A percentile compares a stretch with the other conserved stretches of the same genome.
phyloP scores from a whole-genome alignment of 2,888 invertebrate species.

The Rambutsinella grinnellia region DNA sequence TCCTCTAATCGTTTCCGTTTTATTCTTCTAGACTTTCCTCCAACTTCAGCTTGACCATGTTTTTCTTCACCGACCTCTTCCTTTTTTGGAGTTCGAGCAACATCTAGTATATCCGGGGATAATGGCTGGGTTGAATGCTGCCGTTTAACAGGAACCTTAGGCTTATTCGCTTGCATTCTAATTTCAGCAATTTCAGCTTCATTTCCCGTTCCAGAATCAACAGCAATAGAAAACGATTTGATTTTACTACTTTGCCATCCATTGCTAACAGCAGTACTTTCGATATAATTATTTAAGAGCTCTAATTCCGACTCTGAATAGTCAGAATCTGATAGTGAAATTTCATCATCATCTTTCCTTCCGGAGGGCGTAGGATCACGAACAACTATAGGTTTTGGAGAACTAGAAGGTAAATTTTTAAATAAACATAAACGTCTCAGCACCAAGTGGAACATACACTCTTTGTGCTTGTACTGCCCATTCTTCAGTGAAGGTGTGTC shows the following conservation, averaged over 20 bases:
- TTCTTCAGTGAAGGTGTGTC: constrained; percentile 38
- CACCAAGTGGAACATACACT: constrained; percentile 32
- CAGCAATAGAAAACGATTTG: constrained; percentile 26
- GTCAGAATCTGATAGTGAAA: constrained; percentile 27
- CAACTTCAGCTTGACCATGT: constrained; percentile 14
- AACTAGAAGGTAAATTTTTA: constrained; percentile 14
- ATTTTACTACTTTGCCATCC: constrained; percentile 18
- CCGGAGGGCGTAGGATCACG: constrained; percentile 17
- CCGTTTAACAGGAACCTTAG: constrained; percentile 9
- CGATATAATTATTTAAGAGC: constrained; percentile 22
- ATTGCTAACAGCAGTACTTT: constrained; percentile 14
- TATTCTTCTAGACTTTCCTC: constrained; percentile 20
- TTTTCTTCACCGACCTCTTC: background rate
- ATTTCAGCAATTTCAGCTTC: constrained; percentile 41
- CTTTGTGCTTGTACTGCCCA: constrained; percentile 42
- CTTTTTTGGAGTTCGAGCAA: constrained; percentile 28
- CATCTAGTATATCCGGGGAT: constrained; percentile 57
- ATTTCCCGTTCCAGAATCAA: constrained; percentile 39
- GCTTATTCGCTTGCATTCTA: constrained; percentile 15
- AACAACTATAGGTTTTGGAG: constrained; percentile 3
- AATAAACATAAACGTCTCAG: constrained; percentile 31
- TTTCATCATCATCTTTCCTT: constrained; percentile 1
- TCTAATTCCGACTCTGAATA: constrained; percentile 31
- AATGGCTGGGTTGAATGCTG: constrained; percentile 16
- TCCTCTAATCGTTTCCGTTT: constrained; percentile 47